Base-by-base conservation (phyloP, 2,113 vertebrate species). In the Paralichthys olivaceus region DNA sequence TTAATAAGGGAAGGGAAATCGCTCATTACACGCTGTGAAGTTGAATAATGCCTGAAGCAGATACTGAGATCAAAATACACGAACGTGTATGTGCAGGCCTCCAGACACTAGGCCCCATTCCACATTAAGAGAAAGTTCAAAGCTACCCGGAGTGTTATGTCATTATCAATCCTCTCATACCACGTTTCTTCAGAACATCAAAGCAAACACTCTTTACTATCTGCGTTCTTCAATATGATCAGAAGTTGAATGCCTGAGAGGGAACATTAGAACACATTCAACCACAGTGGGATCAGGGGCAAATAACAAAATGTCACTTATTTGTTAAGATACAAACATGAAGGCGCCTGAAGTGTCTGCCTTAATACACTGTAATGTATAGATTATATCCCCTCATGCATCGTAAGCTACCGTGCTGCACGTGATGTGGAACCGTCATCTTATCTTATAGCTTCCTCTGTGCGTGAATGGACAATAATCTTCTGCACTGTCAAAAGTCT, bases 21-120 rank as follows among this genome's bases (percentile, higher is more conserved):
- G 26, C 83, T 87, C 83, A 80, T 91, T 90, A 87, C 71, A 74
- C 43, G 71, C 88, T 83, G 83, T 70, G 86, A 87, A 79, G 85
- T 69, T 45, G 66, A 66, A 81, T 90, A 84, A 78, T 64, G 90
- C 87, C 88, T 66, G 62, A 61, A 90, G 89, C 88, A 68, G 88
- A 84, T 69, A 72, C 73, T 6, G 51, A 90, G 86, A 91, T 92
- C 87, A 89, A 90, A 93, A 83, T 83, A 77, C 86, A 85, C 9
- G 66, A 83, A 80, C 84, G 79, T 81, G 84, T 72, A 81, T 79
- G 83, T 55, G 19, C 7, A 7, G 45, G 77, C 82, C 88, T 87
- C 88, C 59, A 87, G 87, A 89, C 86, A 57, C 84, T 9, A 69
- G 76, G 80, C 72, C 83, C 71, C 72, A 58, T 82, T 85, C 78